A percentile compares a stretch with the other conserved stretches of the same genome.
phyloP scores from a whole-genome alignment of 2,113 vertebrate species.

The Ceyx cyanopectus region DNA sequence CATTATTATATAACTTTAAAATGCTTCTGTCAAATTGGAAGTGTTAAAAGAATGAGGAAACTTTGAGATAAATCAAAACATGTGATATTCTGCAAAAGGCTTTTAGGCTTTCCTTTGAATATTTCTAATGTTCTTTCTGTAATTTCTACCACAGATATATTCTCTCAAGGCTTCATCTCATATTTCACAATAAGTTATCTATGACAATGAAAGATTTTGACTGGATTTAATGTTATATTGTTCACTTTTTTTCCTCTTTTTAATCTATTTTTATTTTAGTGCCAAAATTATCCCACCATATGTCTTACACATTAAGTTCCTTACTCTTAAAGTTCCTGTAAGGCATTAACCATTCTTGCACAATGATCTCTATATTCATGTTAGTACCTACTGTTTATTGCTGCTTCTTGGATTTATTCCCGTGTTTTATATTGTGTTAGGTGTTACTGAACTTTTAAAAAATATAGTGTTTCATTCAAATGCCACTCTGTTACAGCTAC shows the following conservation, averaged over 20 bases:
- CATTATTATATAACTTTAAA: slow-evolving; percentile 56
- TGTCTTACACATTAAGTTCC: background rate
- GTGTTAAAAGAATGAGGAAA: slow-evolving; percentile 51
- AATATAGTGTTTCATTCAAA: slow-evolving; percentile 4
- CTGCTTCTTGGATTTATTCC: background rate
- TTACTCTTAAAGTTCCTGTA: background rate
- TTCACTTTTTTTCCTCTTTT: slow-evolving; percentile 10
- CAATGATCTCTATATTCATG: background rate
- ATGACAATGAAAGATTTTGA: slow-evolving; percentile 42
- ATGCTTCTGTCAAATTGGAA: slow-evolving; percentile 63
- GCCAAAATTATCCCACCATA: slow-evolving; percentile 7
- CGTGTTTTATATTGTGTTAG: background rate
- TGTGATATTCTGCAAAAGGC: slow-evolving; percentile 26
- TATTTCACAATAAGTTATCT: slow-evolving; percentile 55
- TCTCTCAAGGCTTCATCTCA: slow-evolving; percentile 47
- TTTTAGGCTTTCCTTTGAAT: slow-evolving; percentile 47
- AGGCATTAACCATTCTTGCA: background rate
- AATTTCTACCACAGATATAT: slow-evolving; percentile 58
- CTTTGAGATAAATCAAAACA: slow-evolving; percentile 67
- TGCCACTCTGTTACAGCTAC: background rate
- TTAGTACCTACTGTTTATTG: slow-evolving; percentile 13
- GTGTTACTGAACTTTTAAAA: background rate
- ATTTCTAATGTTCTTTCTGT: slow-evolving; percentile 49
- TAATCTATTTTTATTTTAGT: slow-evolving; percentile 48
- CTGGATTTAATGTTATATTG: background rate